A percentile compares a stretch with the other conserved stretches of the same genome.
These are phyloP conservation scores for Hassar affinis DNA, from an alignment of 2,113 vertebrate genomes.

Conservation along the genomic window DNA sequence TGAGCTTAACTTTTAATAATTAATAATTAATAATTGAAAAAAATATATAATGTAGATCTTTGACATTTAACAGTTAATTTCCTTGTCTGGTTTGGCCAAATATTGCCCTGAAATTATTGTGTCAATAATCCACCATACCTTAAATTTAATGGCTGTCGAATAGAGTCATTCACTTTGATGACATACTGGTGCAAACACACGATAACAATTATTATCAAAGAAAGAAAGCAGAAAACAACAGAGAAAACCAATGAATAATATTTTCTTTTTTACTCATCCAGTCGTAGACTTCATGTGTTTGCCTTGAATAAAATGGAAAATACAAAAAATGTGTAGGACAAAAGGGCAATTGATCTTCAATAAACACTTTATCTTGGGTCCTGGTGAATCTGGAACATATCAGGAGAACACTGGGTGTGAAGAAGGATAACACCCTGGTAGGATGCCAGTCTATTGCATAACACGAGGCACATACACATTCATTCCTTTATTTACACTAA, in stretches of 20 bases:
- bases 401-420: not conserved
- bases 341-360: conserved; percentile 34
- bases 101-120: not conserved
- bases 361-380: not conserved
- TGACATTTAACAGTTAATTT: not conserved
- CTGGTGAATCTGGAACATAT: not conserved
- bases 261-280: conserved; percentile 47
- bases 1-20: not conserved
- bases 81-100: not conserved
- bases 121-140: not conserved
- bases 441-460: not conserved
- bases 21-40: not conserved
- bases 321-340: conserved; percentile 55
- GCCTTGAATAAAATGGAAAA: conserved; percentile 61
- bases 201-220: conserved; percentile 53
- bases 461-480: not conserved
- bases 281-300: conserved; percentile 58
- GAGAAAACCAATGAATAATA: conserved; percentile 54
- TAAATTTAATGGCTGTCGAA: conserved; percentile 52
- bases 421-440: not conserved
- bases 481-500: not conserved
- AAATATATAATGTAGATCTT: not conserved
- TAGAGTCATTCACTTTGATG: conserved; percentile 58
- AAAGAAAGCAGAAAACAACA: conserved; percentile 60
- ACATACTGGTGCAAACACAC: conserved; percentile 58